These are phyloP conservation scores for Andrena trimmerana DNA, from an alignment of 2,888 invertebrate species.

Conservation along the genomic window DNA sequence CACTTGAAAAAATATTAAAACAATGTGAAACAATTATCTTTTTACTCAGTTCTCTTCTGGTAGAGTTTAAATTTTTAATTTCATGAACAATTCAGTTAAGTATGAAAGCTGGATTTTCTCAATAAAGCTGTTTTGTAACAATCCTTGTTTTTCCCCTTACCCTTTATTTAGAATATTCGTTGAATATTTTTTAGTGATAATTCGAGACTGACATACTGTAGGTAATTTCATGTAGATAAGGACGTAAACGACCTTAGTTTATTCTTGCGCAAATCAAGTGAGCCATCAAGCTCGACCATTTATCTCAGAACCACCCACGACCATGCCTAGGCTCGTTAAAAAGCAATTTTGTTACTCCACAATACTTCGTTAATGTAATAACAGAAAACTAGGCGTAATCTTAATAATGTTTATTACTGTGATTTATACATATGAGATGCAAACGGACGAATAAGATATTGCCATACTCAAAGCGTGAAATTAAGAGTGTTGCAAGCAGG, in stretches of 20 bases:
- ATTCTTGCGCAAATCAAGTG: neutral
- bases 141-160: no score
- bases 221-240: no score
- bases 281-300: neutral
- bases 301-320: neutral
- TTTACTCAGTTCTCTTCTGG: no score
- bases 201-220: no score
- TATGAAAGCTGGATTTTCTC: no score
- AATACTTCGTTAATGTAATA: constrained; percentile 7
- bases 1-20: no score
- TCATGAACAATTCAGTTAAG: no score
- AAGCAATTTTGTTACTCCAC: neutral
- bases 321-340: neutral
- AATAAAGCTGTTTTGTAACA: no score
- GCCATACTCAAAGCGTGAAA: neutral
- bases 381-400: neutral
- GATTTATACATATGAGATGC: neutral
- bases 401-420: constrained; percentile 3
- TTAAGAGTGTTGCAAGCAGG: neutral
- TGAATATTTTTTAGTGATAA: no score
- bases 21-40: no score
- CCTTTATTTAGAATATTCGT: no score
- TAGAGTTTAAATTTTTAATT: no score
- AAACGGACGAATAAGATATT: neutral
- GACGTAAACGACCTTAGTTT: neutral